Base-by-base conservation (phyloP, 2,797 vertebrate species). In the Decapterus maruadsi region DNA sequence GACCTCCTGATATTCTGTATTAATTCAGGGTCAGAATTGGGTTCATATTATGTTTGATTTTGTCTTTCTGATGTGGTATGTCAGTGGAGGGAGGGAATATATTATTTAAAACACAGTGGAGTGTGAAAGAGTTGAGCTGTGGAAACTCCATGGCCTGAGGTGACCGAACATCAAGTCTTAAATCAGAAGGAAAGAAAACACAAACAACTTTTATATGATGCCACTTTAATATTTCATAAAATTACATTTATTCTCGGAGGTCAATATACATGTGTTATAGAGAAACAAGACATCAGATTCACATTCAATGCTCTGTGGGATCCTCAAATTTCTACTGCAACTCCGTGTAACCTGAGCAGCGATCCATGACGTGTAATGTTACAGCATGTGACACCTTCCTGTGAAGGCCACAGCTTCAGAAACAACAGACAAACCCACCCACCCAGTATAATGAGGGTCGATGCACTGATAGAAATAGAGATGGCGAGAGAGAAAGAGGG, bases 261-360 rank as follows among this genome's bases (percentile, higher is more conserved):
- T 62, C 16, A 26, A 20, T 13, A 22, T 26, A 26, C 40, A 8
- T 62, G 56, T 53, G 16, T 22, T 60, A n/a, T 19, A n/a, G 19
- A 46, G 38, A 45, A 43, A 60, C 14, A 22, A 26, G 6, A 55
- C 43, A 19, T 36, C 29, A 54, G 20, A 75, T 67, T 42, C 29
- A 54, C 19, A 75, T 67, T 42, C 1, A 10, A 67, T 38, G 8
- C 57, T 54, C 46, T 51, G 12, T 43, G 29, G 38, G 53, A 67
- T 43, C 7, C 16, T 79, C 65, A 8, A 9, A 45, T 68, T 79
- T 56, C 11, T 43, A 7, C 36, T 72, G 40, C 40, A 16, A 17
- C 56, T 50, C 45, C 56, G 31, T 50, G 45, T 55, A 55, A 62
- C 45, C 45, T 6, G 50, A 60, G 29, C 60, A 70, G 20, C 65